These are phyloP conservation scores for Drosophila ezoana DNA, from an alignment of 2,888 invertebrate species.

Conservation along the genomic window DNA sequence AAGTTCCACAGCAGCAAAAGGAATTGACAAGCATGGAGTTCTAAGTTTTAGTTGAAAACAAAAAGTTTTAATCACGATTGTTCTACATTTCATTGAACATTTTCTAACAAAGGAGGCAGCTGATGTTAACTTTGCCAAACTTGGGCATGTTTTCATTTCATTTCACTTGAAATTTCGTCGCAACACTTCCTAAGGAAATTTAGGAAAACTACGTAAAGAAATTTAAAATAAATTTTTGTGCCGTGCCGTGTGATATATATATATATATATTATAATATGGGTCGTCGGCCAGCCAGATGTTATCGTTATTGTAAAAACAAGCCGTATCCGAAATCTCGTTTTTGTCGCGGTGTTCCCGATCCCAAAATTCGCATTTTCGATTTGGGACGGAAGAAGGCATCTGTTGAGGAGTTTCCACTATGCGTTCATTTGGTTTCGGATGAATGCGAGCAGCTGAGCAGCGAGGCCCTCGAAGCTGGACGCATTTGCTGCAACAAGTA, in stretches of 20 bases:
- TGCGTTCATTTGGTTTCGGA: slow-evolving; percentile 99
- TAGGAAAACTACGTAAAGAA: not conserved
- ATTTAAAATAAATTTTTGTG: no score
- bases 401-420: slow-evolving; percentile 98
- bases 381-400: slow-evolving; percentile 98
- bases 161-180: slow-evolving; percentile 3
- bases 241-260: no score
- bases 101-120: not conserved
- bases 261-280: slow-evolving; percentile 89
- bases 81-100: slow-evolving; percentile 3
- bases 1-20: slow-evolving; percentile 32
- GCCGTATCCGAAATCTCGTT: slow-evolving; percentile 99
- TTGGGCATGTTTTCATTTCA: not conserved
- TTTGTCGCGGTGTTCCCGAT: slow-evolving; percentile 99
- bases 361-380: slow-evolving; percentile 99
- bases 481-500: slow-evolving; percentile 99
- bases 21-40: slow-evolving; percentile 20
- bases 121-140: not conserved
- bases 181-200: not conserved
- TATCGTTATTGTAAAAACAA: slow-evolving; percentile 99
- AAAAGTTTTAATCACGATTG: slow-evolving; percentile 37
- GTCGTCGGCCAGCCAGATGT: slow-evolving; percentile 99
- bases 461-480: slow-evolving; percentile 99
- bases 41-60: slow-evolving; percentile 11
- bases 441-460: slow-evolving; percentile 99